phyloP scores from a whole-genome alignment of 2,113 vertebrate genomes.

The Struthio camelus region DNA sequence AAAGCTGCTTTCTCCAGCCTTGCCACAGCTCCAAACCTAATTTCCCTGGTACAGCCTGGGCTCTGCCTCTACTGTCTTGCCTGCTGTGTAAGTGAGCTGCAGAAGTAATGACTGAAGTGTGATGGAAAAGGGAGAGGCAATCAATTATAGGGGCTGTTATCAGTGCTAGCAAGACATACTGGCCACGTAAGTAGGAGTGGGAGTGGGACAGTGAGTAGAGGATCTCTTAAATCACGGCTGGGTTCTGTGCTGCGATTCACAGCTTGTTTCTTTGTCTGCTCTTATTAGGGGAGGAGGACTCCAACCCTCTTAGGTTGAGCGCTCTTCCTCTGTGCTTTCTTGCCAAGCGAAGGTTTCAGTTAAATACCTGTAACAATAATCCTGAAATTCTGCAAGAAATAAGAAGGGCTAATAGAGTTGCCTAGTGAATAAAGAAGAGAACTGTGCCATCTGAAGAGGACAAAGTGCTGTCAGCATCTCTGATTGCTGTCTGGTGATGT shows the following conservation, averaged over 20 bases:
- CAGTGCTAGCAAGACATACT: not conserved
- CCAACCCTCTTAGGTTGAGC: not conserved
- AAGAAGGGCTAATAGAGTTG: not conserved
- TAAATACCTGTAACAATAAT: not conserved
- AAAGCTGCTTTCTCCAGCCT: not conserved
- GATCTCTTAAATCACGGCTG: not conserved
- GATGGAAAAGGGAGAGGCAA: not conserved
- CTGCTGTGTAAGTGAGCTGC: not conserved
- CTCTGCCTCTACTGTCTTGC: not conserved
- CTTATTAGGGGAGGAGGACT: not conserved
- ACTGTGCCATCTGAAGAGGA: not conserved
- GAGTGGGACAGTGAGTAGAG: not conserved
- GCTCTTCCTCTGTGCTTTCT: not conserved
- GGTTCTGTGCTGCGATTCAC: not conserved
- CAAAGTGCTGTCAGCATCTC: not conserved
- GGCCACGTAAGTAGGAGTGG: not conserved
- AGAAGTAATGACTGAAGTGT: not conserved
- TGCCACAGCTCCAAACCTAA: not conserved
- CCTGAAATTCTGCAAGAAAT: not conserved
- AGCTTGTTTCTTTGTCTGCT: not conserved
- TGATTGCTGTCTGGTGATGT: not conserved
- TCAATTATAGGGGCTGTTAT: not conserved
- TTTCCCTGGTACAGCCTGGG: not conserved
- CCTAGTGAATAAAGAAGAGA: not conserved
- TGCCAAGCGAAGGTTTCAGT: not conserved